Conservation (phyloP, 1,140 invertebrate genomes). For the Bombus affinis region DNA sequence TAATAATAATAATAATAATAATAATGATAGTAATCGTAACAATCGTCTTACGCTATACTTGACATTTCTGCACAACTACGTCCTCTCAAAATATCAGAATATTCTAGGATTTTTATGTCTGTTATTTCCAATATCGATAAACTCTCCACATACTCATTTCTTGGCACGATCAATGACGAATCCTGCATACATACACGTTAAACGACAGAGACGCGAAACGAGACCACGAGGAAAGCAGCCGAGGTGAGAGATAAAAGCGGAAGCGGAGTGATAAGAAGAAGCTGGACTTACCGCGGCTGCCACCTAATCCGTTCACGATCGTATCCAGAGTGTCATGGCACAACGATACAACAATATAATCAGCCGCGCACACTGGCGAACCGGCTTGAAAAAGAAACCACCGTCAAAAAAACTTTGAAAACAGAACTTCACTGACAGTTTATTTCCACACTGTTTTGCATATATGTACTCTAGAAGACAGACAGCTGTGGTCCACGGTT, state of each 20-base stretch:
- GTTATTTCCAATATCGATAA: not conserved
- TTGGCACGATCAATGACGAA: too few species aligned
- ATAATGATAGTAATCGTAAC: not conserved
- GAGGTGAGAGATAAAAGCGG: not conserved
- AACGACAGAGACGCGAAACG: not conserved
- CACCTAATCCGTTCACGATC: conserved; percentile 67
- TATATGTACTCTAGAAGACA: not conserved
- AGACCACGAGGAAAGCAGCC: not conserved
- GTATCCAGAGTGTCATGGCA: conserved; percentile 65
- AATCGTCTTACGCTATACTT: not conserved
- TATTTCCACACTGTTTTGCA: not conserved
- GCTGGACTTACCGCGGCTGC: conserved; percentile 38
- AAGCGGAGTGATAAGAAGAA: not conserved
- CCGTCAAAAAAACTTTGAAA: conserved; percentile 1
- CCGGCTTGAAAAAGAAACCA: conserved; percentile 11
- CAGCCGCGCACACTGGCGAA: conserved; percentile 43
- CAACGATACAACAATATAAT: conserved; percentile 52
- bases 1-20: too few species aligned
- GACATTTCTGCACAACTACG: not conserved
- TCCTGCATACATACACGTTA: not conserved
- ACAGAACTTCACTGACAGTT: conserved; percentile 42
- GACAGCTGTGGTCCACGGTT: not conserved
- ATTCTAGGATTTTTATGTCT: not conserved
- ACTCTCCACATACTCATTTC: not conserved
- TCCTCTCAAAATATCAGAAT: not conserved